These are phyloP conservation scores for Limnodromus scolopaceus DNA, from an alignment of 2,797 vertebrate species.

Conservation along the genomic window DNA sequence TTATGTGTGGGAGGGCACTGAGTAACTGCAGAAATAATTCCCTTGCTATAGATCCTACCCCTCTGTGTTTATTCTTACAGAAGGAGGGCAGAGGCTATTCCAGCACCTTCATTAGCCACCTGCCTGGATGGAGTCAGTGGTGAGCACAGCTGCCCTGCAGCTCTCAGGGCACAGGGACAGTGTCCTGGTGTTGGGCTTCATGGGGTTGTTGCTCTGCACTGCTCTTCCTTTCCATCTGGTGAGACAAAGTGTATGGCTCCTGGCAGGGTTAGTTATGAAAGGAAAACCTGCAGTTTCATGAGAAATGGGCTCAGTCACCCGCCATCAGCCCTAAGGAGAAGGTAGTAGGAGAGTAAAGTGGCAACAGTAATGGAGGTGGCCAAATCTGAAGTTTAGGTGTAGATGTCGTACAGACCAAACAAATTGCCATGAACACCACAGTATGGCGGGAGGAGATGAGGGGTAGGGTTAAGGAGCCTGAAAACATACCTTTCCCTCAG, in stretches of 20 bases:
- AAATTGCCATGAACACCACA: neutral
- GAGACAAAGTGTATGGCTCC: fast-evolving
- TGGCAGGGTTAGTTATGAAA: neutral
- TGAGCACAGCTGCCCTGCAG: neutral
- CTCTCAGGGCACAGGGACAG: neutral
- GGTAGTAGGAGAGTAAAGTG: neutral
- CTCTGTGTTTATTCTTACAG: neutral
- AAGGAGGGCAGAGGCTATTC: neutral
- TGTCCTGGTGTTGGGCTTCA: neutral
- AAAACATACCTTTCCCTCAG: neutral
- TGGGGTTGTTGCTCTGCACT: neutral
- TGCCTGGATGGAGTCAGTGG: neutral
- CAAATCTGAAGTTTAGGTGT: neutral
- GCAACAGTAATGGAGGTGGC: neutral
- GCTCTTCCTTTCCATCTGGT: neutral
- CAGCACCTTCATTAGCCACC: neutral
- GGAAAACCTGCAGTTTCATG: neutral
- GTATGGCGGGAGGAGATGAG: neutral
- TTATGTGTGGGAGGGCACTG: neutral
- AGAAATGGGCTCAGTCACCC: neutral
- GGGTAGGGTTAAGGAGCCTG: neutral
- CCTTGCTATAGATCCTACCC: neutral
- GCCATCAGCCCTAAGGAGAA: neutral
- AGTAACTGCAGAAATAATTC: neutral
- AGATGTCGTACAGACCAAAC: neutral